Evolutionary conservation across 2,888 invertebrate species (phyloP), one percentile per base, ranked within the genome.

Genomic region (Xanthorhoe spadicearia): DNA sequence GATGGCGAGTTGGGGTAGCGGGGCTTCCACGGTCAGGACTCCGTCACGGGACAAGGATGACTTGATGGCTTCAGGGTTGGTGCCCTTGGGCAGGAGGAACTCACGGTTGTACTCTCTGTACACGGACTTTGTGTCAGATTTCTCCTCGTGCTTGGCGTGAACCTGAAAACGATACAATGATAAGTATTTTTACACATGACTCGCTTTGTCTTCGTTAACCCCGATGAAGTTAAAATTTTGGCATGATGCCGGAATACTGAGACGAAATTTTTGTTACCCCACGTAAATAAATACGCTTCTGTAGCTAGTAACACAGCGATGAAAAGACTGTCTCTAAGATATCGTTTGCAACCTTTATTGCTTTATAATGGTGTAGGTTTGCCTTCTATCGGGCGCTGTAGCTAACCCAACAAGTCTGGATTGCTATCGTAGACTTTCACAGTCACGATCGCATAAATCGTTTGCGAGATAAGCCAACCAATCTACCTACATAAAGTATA

Each of bases 81-180:
- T 98, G 79, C 99, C 99, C 90, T 98, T 97, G 6, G 99, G 99
- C 87, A 99, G 94, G 87, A 99, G 94, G 94, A 99, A 99, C 93
- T 99, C 99, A 76, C 98, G 95, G 92, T 99, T 99, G 95, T 99
- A 99, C 92, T 99, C 99, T 92, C 99, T 96, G 95, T 98, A 99
- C 70, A 99, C 98, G 51, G 98, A 98, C 94, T 98, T 98, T 84
- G 97, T 98, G 91, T 98, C 98, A 59, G 97, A 96, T 93, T 99
- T 99, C 93, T 99, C 99, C 91, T 99, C 99, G 93, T 99, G 99
- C 92, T 98, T 98, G 70, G 99, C 99, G 86, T 99, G 98, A 58
- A 99, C 98, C 98, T 98, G 92, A 58, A 94, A 93, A 77, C 68
- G 69, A 78, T 61, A 72, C 72, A 66, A 52, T 50, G 48, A 67